These are phyloP conservation scores for Rhagonycha fulva DNA, from an alignment of 2,888 invertebrate species.

Conservation along the genomic window DNA sequence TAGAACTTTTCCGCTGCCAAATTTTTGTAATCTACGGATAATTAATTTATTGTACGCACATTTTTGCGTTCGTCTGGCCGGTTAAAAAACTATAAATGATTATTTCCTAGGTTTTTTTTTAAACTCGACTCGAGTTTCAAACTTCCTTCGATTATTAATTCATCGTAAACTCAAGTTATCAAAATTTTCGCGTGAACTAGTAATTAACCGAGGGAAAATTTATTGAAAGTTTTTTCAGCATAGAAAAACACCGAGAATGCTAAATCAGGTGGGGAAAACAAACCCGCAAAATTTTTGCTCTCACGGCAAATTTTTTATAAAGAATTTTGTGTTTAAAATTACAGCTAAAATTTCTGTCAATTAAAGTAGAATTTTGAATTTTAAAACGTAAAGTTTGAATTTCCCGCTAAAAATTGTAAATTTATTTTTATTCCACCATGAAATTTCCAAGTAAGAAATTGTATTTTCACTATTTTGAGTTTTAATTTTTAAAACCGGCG, in stretches of 20 bases:
- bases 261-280: background rate
- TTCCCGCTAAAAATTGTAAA: too few species aligned
- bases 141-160: background rate
- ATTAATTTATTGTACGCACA: background rate
- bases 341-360: too few species aligned
- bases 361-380: too few species aligned
- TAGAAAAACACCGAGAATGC: background rate
- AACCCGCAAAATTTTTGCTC: too few species aligned
- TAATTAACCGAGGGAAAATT: background rate
- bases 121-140: background rate
- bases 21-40: background rate
- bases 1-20: background rate
- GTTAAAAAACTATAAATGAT: background rate
- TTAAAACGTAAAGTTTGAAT: too few species aligned
- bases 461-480: too few species aligned
- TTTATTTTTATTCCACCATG: too few species aligned
- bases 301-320: too few species aligned
- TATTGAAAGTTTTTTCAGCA: background rate
- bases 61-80: background rate
- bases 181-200: background rate
- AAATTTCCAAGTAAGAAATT: too few species aligned
- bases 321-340: too few species aligned
- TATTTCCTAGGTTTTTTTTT: background rate
- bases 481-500: too few species aligned
- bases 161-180: background rate